Evolutionary conservation across 2,797 vertebrate species (phyloP).

Genomic region (Amniataba percoides): DNA sequence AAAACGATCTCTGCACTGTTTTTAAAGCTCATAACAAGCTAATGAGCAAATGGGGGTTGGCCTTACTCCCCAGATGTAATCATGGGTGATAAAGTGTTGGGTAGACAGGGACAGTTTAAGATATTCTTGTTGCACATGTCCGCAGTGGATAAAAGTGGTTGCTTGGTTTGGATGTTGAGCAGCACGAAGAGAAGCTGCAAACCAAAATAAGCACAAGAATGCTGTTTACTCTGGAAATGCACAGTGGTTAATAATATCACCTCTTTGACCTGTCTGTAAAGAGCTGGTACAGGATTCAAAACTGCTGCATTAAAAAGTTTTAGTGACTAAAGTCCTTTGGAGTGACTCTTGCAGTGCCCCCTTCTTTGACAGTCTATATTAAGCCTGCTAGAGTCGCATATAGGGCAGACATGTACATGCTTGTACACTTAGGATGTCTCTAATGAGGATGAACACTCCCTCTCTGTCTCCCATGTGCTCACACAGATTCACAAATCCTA

Average conservation of each 20-base stretch:
- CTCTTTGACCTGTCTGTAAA: slow-evolving; percentile 8
- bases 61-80: slow-evolving; percentile 10
- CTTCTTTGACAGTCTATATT: slow-evolving; percentile 33
- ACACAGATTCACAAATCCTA: slow-evolving; percentile 35
- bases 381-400: slow-evolving; percentile 14
- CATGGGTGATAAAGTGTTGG: slow-evolving; percentile 11
- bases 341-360: slow-evolving; percentile 1
- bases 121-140: slow-evolving; percentile 7
- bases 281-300: neutral
- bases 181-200: neutral
- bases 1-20: slow-evolving; percentile 12
- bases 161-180: slow-evolving; percentile 13
- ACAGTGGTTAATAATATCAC: neutral
- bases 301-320: slow-evolving; percentile 9
- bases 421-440: slow-evolving; percentile 33
- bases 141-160: neutral
- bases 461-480: neutral
- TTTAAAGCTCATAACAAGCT: slow-evolving; percentile 32
- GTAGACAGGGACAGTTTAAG: slow-evolving; percentile 16
- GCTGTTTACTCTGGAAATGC: neutral
- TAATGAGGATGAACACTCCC: slow-evolving; percentile 19
- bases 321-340: slow-evolving; percentile 5
- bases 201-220: neutral
- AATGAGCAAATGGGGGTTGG: slow-evolving; percentile 32
- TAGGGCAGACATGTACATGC: slow-evolving; percentile 25